These are phyloP conservation scores for Drosophila sturtevanti DNA, from an alignment of 1,140 invertebrate species.

Conservation along the genomic window DNA sequence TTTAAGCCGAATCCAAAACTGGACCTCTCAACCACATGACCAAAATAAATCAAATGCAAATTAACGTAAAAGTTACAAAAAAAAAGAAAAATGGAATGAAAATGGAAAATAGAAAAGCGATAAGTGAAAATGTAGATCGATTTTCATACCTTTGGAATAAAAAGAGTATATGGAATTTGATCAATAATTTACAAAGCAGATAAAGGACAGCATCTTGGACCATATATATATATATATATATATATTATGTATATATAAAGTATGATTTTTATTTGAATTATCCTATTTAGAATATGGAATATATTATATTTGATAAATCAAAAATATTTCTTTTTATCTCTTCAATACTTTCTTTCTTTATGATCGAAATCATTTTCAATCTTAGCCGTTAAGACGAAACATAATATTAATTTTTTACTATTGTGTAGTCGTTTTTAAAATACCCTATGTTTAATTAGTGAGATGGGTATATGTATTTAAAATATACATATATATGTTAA, in stretches of 20 bases:
- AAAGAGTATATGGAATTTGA: too few relatives aligned
- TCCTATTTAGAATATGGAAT: too few relatives aligned
- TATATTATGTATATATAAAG: too few relatives aligned
- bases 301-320: too few relatives aligned
- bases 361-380: background rate
- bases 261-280: too few relatives aligned
- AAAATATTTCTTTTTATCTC: too few relatives aligned
- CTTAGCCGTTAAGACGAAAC: background rate
- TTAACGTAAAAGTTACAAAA: background rate
- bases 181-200: too few relatives aligned
- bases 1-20: background rate
- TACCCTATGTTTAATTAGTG: background rate
- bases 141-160: too few relatives aligned
- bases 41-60: slow-evolving; percentile 3
- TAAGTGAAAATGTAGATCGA: background rate
- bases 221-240: too few relatives aligned
- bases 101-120: background rate
- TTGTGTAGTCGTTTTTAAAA: background rate
- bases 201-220: too few relatives aligned
- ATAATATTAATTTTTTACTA: background rate
- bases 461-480: too few relatives aligned
- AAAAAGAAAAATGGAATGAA: background rate
- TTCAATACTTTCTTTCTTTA: background rate
- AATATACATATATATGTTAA: too few relatives aligned
- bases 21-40: slow-evolving; percentile 19